phyloP scores from a whole-genome alignment of 2,888 invertebrate species.

The Chalcosyrphus nemorum region DNA sequence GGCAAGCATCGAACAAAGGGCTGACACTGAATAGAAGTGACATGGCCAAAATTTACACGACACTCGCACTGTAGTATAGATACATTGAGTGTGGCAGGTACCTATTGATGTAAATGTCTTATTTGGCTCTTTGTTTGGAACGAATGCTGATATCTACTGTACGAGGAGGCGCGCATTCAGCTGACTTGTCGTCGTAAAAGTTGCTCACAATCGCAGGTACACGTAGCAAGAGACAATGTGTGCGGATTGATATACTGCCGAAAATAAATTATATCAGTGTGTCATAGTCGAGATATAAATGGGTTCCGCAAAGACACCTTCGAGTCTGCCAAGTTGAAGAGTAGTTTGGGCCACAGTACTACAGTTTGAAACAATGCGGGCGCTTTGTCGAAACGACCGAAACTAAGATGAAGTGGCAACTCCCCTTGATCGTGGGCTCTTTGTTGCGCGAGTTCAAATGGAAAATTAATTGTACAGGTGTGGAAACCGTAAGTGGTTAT shows the following conservation, averaged over 20 bases:
- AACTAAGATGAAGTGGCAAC: slow-evolving; percentile 56
- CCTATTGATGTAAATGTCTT: slow-evolving; percentile 69
- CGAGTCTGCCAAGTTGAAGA: slow-evolving; percentile 46
- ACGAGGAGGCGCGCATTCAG: slow-evolving; percentile 59
- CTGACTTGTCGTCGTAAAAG: slow-evolving; percentile 39
- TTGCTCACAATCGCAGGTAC: slow-evolving; percentile 53
- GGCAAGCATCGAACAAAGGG: slow-evolving; percentile 64
- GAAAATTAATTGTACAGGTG: slow-evolving; percentile 72
- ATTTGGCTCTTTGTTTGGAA: slow-evolving; percentile 65
- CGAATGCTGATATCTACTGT: slow-evolving; percentile 59
- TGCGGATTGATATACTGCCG: slow-evolving; percentile 71
- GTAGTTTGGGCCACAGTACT: slow-evolving; percentile 10
- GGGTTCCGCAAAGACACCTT: slow-evolving; percentile 69
- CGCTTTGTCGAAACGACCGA: slow-evolving; percentile 33
- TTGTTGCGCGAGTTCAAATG: slow-evolving; percentile 48
- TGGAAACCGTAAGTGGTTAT: slow-evolving; percentile 68
- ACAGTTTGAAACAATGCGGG: slow-evolving; percentile 29
- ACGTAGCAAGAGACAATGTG: slow-evolving; percentile 54
- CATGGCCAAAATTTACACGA: slow-evolving; percentile 73
- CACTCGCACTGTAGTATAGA: slow-evolving; percentile 35
- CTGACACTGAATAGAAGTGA: slow-evolving; percentile 69
- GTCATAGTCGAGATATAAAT: slow-evolving; percentile 69
- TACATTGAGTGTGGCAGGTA: slow-evolving; percentile 57
- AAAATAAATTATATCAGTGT: slow-evolving; percentile 70
- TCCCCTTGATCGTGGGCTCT: slow-evolving; percentile 45